Percentiles rank a stretch among this genome's conserved stretches.
These are phyloP conservation scores for Rhopilema esculentum DNA, from an alignment of 30 jellyfish, hydroid and myxozoan genomes.

Conservation along the genomic window DNA sequence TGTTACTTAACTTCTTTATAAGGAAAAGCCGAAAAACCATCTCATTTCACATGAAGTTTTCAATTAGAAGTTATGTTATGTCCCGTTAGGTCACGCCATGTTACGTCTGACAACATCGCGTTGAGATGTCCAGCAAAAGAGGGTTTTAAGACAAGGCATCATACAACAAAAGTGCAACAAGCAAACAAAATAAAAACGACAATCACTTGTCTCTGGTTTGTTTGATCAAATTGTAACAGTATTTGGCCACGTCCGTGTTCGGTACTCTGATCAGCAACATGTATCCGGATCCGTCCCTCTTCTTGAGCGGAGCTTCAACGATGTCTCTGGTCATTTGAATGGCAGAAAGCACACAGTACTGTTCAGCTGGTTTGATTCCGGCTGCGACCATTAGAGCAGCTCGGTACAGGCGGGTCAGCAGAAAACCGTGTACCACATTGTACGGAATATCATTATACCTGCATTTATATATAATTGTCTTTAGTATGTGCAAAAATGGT, in stretches of 20 bases:
- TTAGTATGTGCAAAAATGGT: background rate
- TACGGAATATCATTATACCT: slow-evolving; percentile 78
- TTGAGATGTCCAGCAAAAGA: no score
- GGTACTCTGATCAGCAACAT: slow-evolving; percentile 88
- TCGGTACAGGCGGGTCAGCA: slow-evolving; percentile 79
- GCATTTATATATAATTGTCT: background rate
- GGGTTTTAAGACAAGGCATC: no score
- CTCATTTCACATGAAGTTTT: no score
- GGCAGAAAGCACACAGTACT: slow-evolving; percentile 80
- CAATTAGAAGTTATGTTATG: no score
- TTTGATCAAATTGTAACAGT: slow-evolving; percentile 63
- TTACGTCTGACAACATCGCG: no score
- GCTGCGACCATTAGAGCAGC: slow-evolving; percentile 89
- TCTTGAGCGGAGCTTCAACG: slow-evolving; percentile 85
- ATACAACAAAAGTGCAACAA: background rate
- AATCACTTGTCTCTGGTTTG: slow-evolving; percentile 82
- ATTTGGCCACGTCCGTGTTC: slow-evolving; percentile 57
- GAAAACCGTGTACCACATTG: slow-evolving; percentile 84
- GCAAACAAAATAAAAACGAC: background rate
- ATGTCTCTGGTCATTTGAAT: slow-evolving; percentile 81
- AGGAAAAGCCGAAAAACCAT: no score
- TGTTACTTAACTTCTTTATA: no score
- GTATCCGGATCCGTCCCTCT: slow-evolving; percentile 87
- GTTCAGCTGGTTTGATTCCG: slow-evolving; percentile 92
- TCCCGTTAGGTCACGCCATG: no score